Evolutionary conservation across 2,113 vertebrate species (phyloP), one percentile per base, ranked within the genome.

Genomic region (Poicephalus gulielmi): DNA sequence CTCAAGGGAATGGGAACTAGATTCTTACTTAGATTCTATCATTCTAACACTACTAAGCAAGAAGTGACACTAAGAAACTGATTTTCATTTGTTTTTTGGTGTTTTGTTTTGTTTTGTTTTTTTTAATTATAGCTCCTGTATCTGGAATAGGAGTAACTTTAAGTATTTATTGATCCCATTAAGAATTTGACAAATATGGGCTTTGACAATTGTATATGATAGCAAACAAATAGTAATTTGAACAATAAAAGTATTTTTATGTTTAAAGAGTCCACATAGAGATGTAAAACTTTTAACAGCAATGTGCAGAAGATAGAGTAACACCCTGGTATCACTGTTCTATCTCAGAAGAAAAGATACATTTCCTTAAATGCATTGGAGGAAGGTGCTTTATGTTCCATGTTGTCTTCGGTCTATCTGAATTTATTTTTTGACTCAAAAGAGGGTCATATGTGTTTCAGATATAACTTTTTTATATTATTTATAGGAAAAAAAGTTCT

Each of bases 401-500:
- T 35, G 37, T n/a, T 89, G 13, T 66, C 49, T 85, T 79, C n/a
- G 22, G n/a, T 80, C 59, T 83, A 39, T 59, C 63, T 77, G 63
- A 35, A 64, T 92, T 81, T 83, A 79, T 44, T 80, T 95, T 86
- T 87, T 83, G 69, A 64, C 33, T 95, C 66, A n/a, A 46, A 39
- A 77, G n/a, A 75, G 24, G 41, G n/a, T 73, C 3, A 35, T 79
- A 47, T 6, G 2, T 49, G 8, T 41, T 82, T 83, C 53, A 90
- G 41, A 74, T 86, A 76, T 2, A 76, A 84, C 13, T 64, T 91
- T 62, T n/a, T 3, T 0, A 35, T 71, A 30, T 68, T 93, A 70
- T 75, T 94, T 94, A 82, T 82, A 91, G 93, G 91, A 55, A 89
- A 75, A 74, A 92, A 91, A 33, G 37, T 92, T 89, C 70, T 95